These are phyloP conservation scores for Bursaphelenchus mucronatus DNA, from an alignment of 1,140 invertebrate genomes.

Conservation along the genomic window DNA sequence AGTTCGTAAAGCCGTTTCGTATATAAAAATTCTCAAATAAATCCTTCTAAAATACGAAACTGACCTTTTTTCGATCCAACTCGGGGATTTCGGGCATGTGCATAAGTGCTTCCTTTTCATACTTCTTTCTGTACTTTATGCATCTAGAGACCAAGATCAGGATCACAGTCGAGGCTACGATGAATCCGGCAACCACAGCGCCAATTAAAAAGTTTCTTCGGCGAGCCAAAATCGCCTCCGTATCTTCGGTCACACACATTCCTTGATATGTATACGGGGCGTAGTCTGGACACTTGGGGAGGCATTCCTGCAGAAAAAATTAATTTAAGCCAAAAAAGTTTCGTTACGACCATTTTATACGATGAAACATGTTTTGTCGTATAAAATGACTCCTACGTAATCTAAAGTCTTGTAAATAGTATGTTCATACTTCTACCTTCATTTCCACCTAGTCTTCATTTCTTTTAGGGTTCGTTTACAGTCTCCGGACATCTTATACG, in stretches of 20 bases:
- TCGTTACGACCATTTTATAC: no score
- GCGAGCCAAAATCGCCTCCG: neutral
- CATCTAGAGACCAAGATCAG: slow-evolving; percentile 42
- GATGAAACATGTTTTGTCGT: no score
- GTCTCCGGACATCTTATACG: no score
- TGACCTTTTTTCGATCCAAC: slow-evolving; percentile 39
- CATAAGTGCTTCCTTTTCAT: slow-evolving; percentile 43
- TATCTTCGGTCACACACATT: slow-evolving; percentile 7
- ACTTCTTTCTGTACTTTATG: slow-evolving; percentile 43
- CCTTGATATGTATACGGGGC: slow-evolving; percentile 19
- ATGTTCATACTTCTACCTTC: no score
- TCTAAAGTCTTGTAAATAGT: no score
- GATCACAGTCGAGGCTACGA: slow-evolving; percentile 18
- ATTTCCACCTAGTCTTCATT: no score
- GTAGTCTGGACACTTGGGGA: slow-evolving; percentile 34
- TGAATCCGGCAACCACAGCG: slow-evolving; percentile 22
- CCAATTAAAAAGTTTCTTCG: slow-evolving; percentile 6
- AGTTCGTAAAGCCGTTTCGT: no score
- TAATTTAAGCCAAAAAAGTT: no score
- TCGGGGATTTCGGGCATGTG: slow-evolving; percentile 43
- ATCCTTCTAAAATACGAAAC: neutral
- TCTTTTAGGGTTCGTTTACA: no score
- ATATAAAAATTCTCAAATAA: neutral
- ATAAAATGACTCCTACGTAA: no score
- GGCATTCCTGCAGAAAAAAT: slow-evolving; percentile 38